Percentiles rank a stretch among this genome's conserved stretches.
Conservation (phyloP, 2,888 invertebrate genomes). For the Abrostola tripartita region DNA sequence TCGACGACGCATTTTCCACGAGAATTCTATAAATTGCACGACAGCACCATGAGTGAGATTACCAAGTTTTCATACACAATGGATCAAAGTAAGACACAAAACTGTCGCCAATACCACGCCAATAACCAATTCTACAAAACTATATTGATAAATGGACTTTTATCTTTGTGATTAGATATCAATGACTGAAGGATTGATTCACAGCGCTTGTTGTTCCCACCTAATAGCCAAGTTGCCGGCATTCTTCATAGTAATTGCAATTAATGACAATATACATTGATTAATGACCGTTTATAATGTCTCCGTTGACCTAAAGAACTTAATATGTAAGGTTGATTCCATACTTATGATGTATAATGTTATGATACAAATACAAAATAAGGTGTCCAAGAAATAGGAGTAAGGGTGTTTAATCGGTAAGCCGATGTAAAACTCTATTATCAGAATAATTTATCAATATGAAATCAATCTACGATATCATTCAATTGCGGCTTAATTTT, state of each 20-base stretch:
- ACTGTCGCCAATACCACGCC: constrained; percentile 58
- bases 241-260: constrained; percentile 44
- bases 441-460: not conserved
- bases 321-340: constrained; percentile 11
- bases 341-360: constrained; percentile 3
- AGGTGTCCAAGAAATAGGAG: too few relatives aligned
- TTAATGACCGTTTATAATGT: constrained; percentile 27
- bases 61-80: constrained; percentile 4
- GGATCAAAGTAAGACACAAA: constrained; percentile 25
- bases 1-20: constrained; percentile 77
- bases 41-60: constrained; percentile 15
- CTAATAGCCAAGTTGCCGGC: constrained; percentile 24
- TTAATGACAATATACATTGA: constrained; percentile 47
- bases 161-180: constrained; percentile 85
- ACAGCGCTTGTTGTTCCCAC: constrained; percentile 41
- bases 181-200: constrained; percentile 78
- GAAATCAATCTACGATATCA: not conserved
- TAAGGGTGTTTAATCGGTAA: too few relatives aligned
- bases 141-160: constrained; percentile 77
- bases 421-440: not conserved
- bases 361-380: too few relatives aligned
- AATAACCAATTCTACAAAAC: constrained; percentile 73
- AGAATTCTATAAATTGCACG: constrained; percentile 20
- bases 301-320: constrained; percentile 37
- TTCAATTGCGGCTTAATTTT: not conserved